Percentiles rank a stretch among this genome's conserved stretches.
phyloP scores from a whole-genome alignment of 2,888 invertebrate species.

The Aelia acuminata region DNA sequence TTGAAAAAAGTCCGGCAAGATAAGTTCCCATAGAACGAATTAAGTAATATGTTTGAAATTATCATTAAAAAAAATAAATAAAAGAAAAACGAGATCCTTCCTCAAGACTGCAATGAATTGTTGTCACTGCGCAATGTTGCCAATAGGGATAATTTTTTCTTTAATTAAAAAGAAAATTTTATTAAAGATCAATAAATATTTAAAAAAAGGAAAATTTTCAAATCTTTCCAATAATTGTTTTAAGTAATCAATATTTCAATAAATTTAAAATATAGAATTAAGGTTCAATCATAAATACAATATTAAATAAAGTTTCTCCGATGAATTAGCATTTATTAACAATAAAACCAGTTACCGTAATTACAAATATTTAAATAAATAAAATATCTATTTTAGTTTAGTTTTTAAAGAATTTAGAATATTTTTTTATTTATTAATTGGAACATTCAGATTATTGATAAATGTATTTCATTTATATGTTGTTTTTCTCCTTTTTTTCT shows the following conservation, averaged over 20 bases:
- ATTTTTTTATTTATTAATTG: background rate
- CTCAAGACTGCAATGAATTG: background rate
- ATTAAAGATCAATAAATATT: background rate
- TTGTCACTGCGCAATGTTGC: conserved; percentile 35
- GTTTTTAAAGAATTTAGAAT: background rate
- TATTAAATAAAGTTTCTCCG: background rate
- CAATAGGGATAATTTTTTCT: background rate
- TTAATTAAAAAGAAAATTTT: background rate
- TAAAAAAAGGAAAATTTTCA: background rate
- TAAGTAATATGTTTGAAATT: background rate
- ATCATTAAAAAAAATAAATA: conserved; percentile 26
- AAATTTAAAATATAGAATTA: background rate
- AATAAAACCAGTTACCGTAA: background rate
- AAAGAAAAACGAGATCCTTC: conserved; percentile 16
- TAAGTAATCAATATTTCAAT: background rate
- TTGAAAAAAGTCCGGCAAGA: background rate
- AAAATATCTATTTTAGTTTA: background rate
- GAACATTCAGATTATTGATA: background rate
- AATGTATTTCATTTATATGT: background rate
- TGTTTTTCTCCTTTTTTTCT: background rate
- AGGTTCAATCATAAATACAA: background rate
- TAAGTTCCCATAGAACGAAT: background rate
- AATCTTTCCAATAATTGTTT: background rate
- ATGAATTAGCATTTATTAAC: background rate
- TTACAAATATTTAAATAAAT: background rate